Conservation (phyloP, 2,113 vertebrate species). For the Perca schrenkii region DNA sequence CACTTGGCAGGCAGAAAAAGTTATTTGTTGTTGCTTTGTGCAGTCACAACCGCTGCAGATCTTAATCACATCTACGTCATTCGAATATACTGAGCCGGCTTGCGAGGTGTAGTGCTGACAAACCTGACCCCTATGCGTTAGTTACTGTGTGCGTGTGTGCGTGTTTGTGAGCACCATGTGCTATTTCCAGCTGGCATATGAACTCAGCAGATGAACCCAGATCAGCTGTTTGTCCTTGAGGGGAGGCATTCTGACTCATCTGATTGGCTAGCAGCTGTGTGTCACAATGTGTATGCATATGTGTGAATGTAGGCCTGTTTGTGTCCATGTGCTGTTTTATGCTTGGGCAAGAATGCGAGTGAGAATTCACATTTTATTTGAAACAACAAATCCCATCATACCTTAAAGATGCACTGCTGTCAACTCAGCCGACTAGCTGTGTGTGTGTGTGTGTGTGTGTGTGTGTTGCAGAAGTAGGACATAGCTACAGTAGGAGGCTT, state of each 20-base stretch:
- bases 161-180: slow-evolving; percentile 49
- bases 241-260: slow-evolving; percentile 56
- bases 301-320: slow-evolving; percentile 11
- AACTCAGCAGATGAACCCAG: slow-evolving; percentile 73
- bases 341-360: neutral
- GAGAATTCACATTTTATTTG: neutral
- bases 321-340: neutral
- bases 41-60: neutral
- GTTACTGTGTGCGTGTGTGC: slow-evolving; percentile 13
- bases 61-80: neutral
- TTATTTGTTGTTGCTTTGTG: neutral
- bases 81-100: slow-evolving; percentile 16
- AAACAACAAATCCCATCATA: neutral
- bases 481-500: slow-evolving; percentile 41
- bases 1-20: neutral
- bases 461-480: slow-evolving; percentile 46
- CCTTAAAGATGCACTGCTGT: neutral
- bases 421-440: neutral
- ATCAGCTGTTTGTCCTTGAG: slow-evolving; percentile 73
- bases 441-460: neutral
- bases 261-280: slow-evolving; percentile 68
- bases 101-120: neutral
- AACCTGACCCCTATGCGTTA: slow-evolving; percentile 8
- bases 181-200: slow-evolving; percentile 67
- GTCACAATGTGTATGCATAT: slow-evolving; percentile 34